Conservation (phyloP, 2,888 invertebrate genomes). For the Sesamia inferens region DNA sequence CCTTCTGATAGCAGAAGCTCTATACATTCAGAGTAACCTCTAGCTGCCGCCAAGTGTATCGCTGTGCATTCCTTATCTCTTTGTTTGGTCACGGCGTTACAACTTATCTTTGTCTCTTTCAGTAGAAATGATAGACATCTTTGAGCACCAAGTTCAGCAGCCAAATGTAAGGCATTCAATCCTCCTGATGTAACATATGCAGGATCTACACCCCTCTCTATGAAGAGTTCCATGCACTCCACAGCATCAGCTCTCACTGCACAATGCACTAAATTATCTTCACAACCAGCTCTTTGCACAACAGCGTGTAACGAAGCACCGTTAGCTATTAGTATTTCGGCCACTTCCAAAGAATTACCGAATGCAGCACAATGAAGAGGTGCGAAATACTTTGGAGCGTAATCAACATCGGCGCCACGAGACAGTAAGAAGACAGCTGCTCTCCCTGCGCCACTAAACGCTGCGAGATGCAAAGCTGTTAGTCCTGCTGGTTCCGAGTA, state of each 20-base stretch:
- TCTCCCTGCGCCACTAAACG: constrained; percentile 93
- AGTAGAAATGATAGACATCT: constrained; percentile 93
- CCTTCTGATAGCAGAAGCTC: constrained; percentile 93
- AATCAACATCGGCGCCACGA: constrained; percentile 92
- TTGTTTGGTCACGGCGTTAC: constrained; percentile 92
- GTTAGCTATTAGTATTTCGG: constrained; percentile 93
- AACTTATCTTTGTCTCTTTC: constrained; percentile 93
- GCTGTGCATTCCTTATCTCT: constrained; percentile 94
- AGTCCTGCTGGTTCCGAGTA: constrained; percentile 93
- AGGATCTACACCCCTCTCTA: constrained; percentile 93
- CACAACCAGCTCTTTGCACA: constrained; percentile 91
- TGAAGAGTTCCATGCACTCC: constrained; percentile 94
- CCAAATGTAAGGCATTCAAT: constrained; percentile 94
- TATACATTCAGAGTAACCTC: constrained; percentile 95
- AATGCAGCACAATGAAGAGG: constrained; percentile 97
- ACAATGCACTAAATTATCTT: constrained; percentile 95
- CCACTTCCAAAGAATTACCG: constrained; percentile 95
- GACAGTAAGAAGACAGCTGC: constrained; percentile 92
- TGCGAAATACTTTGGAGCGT: constrained; percentile 92
- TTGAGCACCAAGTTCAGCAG: constrained; percentile 94
- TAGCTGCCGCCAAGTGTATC: constrained; percentile 96
- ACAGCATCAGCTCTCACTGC: constrained; percentile 95
- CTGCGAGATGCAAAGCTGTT: constrained; percentile 93
- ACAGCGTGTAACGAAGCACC: constrained; percentile 93
- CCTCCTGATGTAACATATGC: constrained; percentile 94